Percentiles rank a stretch among this genome's conserved stretches.
These are phyloP conservation scores for Thinocorus orbignyianus DNA, from an alignment of 2,113 vertebrate genomes.

Conservation along the genomic window DNA sequence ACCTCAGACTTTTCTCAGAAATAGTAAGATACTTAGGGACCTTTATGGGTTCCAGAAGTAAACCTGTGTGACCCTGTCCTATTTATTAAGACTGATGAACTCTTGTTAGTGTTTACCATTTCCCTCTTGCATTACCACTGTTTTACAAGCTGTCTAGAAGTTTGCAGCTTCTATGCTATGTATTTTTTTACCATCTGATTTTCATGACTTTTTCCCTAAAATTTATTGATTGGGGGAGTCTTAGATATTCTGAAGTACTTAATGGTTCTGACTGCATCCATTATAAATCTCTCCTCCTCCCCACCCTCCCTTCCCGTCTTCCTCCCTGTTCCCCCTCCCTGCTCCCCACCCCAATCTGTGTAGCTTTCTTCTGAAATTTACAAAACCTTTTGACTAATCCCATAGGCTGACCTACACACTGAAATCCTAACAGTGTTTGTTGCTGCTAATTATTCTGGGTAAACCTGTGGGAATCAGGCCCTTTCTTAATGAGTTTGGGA, in stretches of 20 bases:
- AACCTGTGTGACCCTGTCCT: slow-evolving; percentile 67
- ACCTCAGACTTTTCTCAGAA: slow-evolving; percentile 55
- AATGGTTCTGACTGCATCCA: slow-evolving; percentile 43
- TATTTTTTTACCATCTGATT: slow-evolving; percentile 64
- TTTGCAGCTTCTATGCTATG: slow-evolving; percentile 58
- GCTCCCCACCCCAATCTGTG: not conserved
- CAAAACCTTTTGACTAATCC: slow-evolving; percentile 79
- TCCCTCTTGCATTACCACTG: slow-evolving; percentile 62
- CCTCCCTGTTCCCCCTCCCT: no score
- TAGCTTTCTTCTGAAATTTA: slow-evolving; percentile 80
- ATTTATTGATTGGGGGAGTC: slow-evolving; percentile 52
- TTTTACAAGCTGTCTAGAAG: slow-evolving; percentile 70
- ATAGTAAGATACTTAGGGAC: slow-evolving; percentile 85
- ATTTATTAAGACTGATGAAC: slow-evolving; percentile 76
- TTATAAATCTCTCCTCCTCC: not conserved
- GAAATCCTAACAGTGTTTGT: slow-evolving; percentile 68
- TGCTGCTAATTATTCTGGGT: slow-evolving; percentile 79
- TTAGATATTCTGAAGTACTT: slow-evolving; percentile 66
- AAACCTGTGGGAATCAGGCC: slow-evolving; percentile 64
- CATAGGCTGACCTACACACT: slow-evolving; percentile 63
- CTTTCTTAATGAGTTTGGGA: slow-evolving; percentile 66
- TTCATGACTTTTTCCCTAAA: slow-evolving; percentile 60
- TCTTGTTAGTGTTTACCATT: slow-evolving; percentile 63
- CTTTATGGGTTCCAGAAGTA: slow-evolving; percentile 67
- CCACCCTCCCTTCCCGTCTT: fast-evolving